Conservation (phyloP, 2,797 vertebrate species). For the Champsocephalus gunnari region DNA sequence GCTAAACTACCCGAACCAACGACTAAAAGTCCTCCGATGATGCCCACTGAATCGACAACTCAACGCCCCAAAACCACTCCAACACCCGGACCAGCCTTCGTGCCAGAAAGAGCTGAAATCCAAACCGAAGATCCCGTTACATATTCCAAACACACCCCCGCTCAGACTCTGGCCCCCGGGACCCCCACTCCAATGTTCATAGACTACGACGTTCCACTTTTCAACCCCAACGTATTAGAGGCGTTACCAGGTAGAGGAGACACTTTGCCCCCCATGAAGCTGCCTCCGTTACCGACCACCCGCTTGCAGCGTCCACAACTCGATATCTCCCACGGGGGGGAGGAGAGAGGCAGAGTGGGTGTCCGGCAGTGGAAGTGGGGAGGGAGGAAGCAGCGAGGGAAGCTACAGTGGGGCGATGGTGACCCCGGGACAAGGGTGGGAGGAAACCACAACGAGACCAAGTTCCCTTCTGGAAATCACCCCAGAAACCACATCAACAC, state of each 20-base stretch:
- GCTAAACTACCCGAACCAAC: slow-evolving; percentile 63
- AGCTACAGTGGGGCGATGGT: neutral
- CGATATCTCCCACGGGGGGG: slow-evolving; percentile 44
- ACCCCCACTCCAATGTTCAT: neutral
- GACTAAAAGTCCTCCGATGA: neutral
- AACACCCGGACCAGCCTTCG: too few species aligned
- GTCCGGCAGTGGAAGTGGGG: slow-evolving; percentile 33
- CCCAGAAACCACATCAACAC: too few species aligned
- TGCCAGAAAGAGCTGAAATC: slow-evolving; percentile 16
- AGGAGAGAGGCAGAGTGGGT: slow-evolving; percentile 2
- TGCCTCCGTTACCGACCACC: slow-evolving; percentile 59
- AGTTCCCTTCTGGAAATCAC: too few species aligned
- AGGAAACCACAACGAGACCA: neutral
- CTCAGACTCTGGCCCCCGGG: neutral
- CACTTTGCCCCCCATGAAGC: neutral
- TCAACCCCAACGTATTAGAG: slow-evolving; percentile 7
- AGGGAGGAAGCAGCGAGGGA: slow-evolving; percentile 30
- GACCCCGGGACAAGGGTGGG: slow-evolving; percentile 8
- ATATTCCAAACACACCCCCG: neutral
- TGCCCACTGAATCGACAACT: neutral
- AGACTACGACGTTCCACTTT: slow-evolving; percentile 24
- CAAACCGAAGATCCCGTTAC: slow-evolving; percentile 15
- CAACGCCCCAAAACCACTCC: neutral
- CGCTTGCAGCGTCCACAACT: slow-evolving; percentile 12
- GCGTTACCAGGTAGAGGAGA: slow-evolving; percentile 30